Evolutionary conservation across 1,140 invertebrate species (phyloP).

Genomic region (Hylaeus anthracinus): DNA sequence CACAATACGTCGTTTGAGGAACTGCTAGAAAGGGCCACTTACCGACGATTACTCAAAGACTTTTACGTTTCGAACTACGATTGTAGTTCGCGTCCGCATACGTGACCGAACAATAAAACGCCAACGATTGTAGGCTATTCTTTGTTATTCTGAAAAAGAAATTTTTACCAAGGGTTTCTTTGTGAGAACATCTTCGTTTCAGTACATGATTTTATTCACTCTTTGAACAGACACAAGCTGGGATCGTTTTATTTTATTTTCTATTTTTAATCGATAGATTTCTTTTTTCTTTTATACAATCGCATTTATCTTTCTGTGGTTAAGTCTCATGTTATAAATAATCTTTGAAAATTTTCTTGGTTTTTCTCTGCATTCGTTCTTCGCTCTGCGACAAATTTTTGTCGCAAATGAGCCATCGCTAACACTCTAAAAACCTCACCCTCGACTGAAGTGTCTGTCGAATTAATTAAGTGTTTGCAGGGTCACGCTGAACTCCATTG

Average conservation of each 20-base stretch:
- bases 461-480: slow-evolving; percentile 23
- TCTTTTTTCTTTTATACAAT: too few species aligned
- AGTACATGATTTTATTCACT: too few species aligned
- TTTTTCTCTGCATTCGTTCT: too few species aligned
- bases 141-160: not conserved
- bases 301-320: too few species aligned
- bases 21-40: not conserved
- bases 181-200: not conserved
- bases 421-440: not conserved
- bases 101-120: not conserved
- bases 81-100: not conserved
- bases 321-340: too few species aligned
- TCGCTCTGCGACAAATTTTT: too few species aligned
- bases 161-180: not conserved
- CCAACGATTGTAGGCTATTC: not conserved
- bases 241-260: too few species aligned
- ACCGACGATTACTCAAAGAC: not conserved
- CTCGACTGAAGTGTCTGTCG: not conserved
- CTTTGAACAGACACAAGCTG: too few species aligned
- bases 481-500: not conserved
- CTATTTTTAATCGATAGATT: too few species aligned
- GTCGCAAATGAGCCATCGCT: not conserved
- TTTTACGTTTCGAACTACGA: not conserved
- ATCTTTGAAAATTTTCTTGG: too few species aligned
- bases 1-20: not conserved